phyloP scores from a whole-genome alignment of 2,888 invertebrate species.

The Orthosia gracilis region DNA sequence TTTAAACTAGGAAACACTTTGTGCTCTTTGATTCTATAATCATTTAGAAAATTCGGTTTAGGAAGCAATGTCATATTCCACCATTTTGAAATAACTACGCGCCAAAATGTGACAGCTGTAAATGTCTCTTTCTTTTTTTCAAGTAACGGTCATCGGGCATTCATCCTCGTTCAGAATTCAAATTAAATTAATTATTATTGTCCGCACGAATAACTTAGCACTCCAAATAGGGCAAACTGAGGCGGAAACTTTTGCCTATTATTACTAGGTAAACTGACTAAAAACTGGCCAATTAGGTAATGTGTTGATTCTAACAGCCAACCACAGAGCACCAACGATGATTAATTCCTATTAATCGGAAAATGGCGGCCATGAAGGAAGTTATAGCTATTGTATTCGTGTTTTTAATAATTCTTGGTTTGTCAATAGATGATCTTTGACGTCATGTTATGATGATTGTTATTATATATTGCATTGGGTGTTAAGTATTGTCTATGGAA shows the following conservation, averaged over 20 bases:
- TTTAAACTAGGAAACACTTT: conserved; percentile 35
- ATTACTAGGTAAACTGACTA: conserved; percentile 63
- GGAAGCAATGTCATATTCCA: background rate
- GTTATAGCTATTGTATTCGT: conserved; percentile 48
- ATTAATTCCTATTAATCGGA: conserved; percentile 63
- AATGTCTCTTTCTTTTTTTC: conserved; percentile 5
- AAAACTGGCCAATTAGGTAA: conserved; percentile 66
- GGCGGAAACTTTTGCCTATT: conserved; percentile 62
- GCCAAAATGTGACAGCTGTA: conserved; percentile 24
- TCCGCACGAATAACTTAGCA: conserved; percentile 23
- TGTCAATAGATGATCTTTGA: conserved; percentile 61
- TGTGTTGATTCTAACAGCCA: conserved; percentile 60
- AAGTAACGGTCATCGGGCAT: conserved; percentile 21
- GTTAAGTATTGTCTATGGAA: conserved; percentile 56
- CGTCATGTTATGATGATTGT: conserved; percentile 56
- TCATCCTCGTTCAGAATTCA: conserved; percentile 43
- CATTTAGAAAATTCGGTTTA: conserved; percentile 22
- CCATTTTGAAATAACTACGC: conserved; percentile 43
- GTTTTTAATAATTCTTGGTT: conserved; percentile 62
- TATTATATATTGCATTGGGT: conserved; percentile 29
- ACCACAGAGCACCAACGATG: conserved; percentile 62
- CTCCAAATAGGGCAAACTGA: conserved; percentile 44
- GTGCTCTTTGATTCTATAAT: conserved; percentile 3
- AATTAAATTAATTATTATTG: conserved; percentile 28
- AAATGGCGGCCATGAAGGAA: conserved; percentile 70